These are phyloP conservation scores for Ditylenchus dipsaci DNA, from an alignment of 1,140 invertebrate species.

Conservation along the genomic window DNA sequence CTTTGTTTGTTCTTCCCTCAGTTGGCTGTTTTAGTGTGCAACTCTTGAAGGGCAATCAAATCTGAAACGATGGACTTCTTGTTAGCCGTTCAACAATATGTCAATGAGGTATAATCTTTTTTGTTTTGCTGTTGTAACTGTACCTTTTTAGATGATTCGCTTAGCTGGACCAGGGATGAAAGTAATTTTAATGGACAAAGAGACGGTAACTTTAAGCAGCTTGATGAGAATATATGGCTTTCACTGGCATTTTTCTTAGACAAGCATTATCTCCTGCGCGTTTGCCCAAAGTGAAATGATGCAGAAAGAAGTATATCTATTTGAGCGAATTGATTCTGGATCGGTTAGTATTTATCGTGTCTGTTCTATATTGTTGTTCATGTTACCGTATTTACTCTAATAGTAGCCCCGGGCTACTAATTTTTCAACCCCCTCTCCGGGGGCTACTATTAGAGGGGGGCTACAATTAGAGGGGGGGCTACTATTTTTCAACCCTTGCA, in stretches of 20 bases:
- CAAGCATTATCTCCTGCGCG: conserved; percentile 89
- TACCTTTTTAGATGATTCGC: conserved; percentile 79
- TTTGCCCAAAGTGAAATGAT: conserved; percentile 97
- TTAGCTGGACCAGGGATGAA: conserved; percentile 98
- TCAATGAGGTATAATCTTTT: conserved; percentile 67
- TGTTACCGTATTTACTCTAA: too few relatives aligned
- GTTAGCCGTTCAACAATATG: conserved; percentile 82
- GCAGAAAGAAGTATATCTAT: conserved; percentile 92
- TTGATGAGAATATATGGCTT: conserved; percentile 1
- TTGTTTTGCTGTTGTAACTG: too few relatives aligned
- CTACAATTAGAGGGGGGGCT: too few relatives aligned
- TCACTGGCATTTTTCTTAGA: conserved; percentile 66
- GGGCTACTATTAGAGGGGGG: too few relatives aligned
- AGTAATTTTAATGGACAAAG: conserved; percentile 93
- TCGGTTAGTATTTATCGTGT: conserved; percentile 53
- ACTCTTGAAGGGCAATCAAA: too few relatives aligned
- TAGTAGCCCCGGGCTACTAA: too few relatives aligned
- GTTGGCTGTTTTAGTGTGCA: too few relatives aligned
- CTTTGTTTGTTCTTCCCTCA: too few relatives aligned
- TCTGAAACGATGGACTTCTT: conserved; percentile 74
- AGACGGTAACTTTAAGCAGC: conserved; percentile 70
- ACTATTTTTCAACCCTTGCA: too few relatives aligned
- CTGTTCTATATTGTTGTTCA: not conserved
- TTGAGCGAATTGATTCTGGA: conserved; percentile 76
- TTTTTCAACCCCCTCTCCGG: not conserved